Percentiles rank a stretch among this genome's conserved stretches.
These are phyloP conservation scores for Torymus tubicola DNA, from an alignment of 2,888 invertebrate genomes.

Conservation along the genomic window DNA sequence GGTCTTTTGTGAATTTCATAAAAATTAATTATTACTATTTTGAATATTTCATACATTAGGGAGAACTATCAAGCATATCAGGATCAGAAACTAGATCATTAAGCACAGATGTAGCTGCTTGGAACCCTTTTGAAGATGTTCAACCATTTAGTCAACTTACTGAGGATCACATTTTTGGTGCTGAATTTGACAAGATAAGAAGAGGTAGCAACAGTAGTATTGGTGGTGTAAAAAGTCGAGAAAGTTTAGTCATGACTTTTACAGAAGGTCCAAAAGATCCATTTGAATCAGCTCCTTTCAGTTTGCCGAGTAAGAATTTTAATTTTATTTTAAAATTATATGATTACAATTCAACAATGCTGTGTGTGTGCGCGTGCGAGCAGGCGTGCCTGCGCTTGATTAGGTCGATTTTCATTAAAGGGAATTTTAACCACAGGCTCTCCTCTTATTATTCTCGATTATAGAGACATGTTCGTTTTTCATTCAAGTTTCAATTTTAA, in stretches of 20 bases:
- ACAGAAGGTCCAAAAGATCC: constrained; percentile 83
- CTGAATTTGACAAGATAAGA: constrained; percentile 89
- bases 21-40: neutral
- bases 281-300: constrained; percentile 90
- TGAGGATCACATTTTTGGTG: constrained; percentile 89
- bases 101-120: constrained; percentile 82
- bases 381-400: too few species aligned
- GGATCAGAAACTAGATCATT: constrained; percentile 74
- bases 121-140: constrained; percentile 90
- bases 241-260: constrained; percentile 83
- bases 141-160: constrained; percentile 85
- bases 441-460: too few species aligned
- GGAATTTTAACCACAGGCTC: too few species aligned
- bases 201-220: constrained; percentile 88
- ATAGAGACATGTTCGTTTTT: too few species aligned
- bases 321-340: neutral
- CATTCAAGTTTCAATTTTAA: too few species aligned
- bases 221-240: constrained; percentile 83
- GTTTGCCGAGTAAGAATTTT: constrained; percentile 81
- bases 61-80: constrained; percentile 74
- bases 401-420: too few species aligned
- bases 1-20: neutral
- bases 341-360: neutral
- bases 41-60: constrained; percentile 64
- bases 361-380: too few species aligned